These are phyloP conservation scores for Rhynchomys soricoides DNA, from an alignment of 2,113 vertebrate species.

Conservation along the genomic window DNA sequence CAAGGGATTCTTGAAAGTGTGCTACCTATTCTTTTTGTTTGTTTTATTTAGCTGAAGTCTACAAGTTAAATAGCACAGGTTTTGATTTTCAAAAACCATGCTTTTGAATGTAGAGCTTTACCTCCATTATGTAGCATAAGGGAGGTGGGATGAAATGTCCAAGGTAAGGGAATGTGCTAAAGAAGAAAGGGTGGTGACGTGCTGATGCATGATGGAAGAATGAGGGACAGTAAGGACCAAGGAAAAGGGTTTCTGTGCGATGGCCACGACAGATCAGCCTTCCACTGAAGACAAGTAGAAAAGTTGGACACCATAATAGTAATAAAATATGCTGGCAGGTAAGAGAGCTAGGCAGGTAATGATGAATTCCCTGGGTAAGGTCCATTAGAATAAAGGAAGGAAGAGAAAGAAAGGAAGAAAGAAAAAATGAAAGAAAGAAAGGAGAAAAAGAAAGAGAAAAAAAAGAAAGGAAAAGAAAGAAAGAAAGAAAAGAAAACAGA, in stretches of 20 bases:
- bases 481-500: neutral
- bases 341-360: neutral
- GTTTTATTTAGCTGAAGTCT: neutral
- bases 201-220: neutral
- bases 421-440: no score
- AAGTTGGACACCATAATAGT: neutral
- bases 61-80: neutral
- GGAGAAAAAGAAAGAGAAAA: neutral
- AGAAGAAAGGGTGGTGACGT: constrained; percentile 16
- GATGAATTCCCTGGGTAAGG: neutral
- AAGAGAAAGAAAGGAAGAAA: no score
- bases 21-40: neutral
- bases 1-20: neutral
- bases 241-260: neutral
- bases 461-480: neutral
- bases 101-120: constrained; percentile 17
- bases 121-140: neutral
- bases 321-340: neutral
- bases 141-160: constrained; percentile 1
- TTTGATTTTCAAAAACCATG: neutral
- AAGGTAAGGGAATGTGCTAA: constrained; percentile 27
- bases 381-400: neutral
- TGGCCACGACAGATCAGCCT: neutral
- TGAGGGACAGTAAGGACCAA: neutral
- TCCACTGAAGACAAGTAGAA: neutral